Percentiles rank a stretch among this genome's conserved stretches.
These are phyloP conservation scores for Mayetiola destructor DNA, from an alignment of 2,888 invertebrate species.

Conservation along the genomic window DNA sequence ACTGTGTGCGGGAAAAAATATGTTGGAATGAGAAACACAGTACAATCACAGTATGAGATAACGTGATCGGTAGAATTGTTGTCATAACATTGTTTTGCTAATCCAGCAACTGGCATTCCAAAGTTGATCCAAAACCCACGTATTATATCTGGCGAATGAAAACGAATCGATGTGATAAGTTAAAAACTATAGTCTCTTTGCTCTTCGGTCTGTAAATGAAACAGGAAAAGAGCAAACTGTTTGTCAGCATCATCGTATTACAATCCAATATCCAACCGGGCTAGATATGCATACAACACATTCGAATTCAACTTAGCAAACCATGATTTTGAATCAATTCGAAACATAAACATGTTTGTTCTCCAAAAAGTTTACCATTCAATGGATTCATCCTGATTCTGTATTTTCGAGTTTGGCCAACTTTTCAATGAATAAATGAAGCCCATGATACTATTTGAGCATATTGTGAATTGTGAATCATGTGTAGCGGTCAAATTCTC, in stretches of 20 bases:
- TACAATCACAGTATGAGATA: too few species aligned
- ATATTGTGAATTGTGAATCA: background rate
- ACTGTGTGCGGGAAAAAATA: too few species aligned
- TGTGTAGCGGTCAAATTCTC: background rate
- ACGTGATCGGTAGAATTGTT: too few species aligned
- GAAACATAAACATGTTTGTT: background rate
- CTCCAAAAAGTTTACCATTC: background rate
- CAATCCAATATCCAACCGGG: too few species aligned
- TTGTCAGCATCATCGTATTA: background rate
- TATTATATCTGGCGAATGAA: constrained; percentile 10
- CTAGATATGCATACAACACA: too few species aligned
- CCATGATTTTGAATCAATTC: background rate
- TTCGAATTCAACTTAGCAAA: background rate
- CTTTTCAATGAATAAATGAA: too few species aligned
- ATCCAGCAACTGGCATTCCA: too few species aligned
- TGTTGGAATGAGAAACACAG: too few species aligned
- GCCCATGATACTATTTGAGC: too few species aligned
- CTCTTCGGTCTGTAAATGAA: background rate
- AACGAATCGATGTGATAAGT: constrained; percentile 11
- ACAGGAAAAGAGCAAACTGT: constrained; percentile 6
- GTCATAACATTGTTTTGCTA: too few species aligned
- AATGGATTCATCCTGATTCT: background rate
- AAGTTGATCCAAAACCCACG: background rate
- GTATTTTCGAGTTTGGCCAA: background rate
- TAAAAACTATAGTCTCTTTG: too few species aligned